Evolutionary conservation across 2,888 invertebrate species (phyloP).

Genomic region (Koerneria pararmatus): DNA sequence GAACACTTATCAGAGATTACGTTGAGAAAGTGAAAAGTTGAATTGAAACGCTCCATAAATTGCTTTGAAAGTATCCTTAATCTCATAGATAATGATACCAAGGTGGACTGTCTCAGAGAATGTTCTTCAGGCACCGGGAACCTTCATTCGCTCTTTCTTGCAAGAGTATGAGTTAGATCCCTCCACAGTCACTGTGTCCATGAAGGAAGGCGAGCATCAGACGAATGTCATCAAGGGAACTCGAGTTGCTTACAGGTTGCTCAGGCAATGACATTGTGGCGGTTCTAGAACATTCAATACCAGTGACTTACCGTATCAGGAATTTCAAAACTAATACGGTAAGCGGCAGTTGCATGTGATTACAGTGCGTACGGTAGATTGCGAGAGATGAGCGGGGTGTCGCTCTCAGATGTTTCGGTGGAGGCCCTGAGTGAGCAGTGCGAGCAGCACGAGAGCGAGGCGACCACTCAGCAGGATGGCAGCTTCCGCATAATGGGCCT

Average conservation of each 20-base stretch:
- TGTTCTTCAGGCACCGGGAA: conserved; percentile 71
- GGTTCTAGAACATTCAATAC: neutral
- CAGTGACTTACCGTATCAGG: neutral
- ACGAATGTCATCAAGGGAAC: conserved; percentile 67
- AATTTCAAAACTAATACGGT: conserved; percentile 10
- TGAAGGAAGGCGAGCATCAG: conserved; percentile 59
- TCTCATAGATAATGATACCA: no score
- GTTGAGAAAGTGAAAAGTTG: no score
- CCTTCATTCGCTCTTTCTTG: conserved; percentile 89
- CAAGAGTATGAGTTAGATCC: conserved; percentile 93
- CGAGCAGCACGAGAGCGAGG: conserved; percentile 70
- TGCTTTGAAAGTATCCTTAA: no score
- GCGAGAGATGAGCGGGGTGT: conserved; percentile 78
- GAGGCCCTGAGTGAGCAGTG: conserved; percentile 70
- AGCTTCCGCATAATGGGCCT: conserved; percentile 84
- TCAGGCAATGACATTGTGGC: neutral
- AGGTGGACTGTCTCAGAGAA: no score
- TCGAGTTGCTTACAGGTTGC: conserved; percentile 75
- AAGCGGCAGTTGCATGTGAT: conserved; percentile 14
- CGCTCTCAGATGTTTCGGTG: conserved; percentile 73
- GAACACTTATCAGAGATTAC: no score
- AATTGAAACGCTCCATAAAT: no score
- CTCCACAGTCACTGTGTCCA: conserved; percentile 74
- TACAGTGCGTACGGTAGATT: conserved; percentile 77
- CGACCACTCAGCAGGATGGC: conserved; percentile 74